phyloP scores from a whole-genome alignment of 2,888 invertebrate genomes.

The Platerodrilus igneus region DNA sequence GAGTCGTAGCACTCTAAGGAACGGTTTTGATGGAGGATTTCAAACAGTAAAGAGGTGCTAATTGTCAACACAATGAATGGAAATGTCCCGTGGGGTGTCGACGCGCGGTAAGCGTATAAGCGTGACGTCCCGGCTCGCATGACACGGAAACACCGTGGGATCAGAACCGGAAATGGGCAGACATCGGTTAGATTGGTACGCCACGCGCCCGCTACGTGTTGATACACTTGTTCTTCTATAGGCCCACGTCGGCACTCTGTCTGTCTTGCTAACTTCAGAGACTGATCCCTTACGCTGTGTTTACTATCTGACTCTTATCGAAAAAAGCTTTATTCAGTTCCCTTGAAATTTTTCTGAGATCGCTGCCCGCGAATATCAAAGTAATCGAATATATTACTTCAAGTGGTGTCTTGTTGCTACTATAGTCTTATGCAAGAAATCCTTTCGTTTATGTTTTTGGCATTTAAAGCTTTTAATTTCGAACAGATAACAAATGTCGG shows the following conservation, averaged over 20 bases:
- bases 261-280: constrained; percentile 27
- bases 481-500: no score
- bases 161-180: constrained; percentile 43
- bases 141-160: constrained; percentile 41
- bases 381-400: constrained; percentile 13
- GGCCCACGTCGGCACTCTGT: constrained; percentile 24
- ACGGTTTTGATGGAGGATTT: constrained; percentile 13
- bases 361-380: constrained; percentile 12
- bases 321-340: constrained; percentile 35
- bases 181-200: constrained; percentile 44
- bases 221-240: constrained; percentile 38
- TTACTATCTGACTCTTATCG: constrained; percentile 33
- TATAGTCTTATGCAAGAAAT: no score
- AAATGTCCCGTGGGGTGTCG: constrained; percentile 38
- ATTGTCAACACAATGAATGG: constrained; percentile 38
- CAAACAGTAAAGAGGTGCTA: constrained; percentile 30
- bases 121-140: constrained; percentile 40
- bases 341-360: constrained; percentile 31
- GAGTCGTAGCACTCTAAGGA: neutral
- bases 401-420: no score
- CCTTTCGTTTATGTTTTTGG: no score
- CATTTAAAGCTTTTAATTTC: no score
- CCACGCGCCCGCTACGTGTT: constrained; percentile 43
- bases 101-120: constrained; percentile 34
- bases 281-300: constrained; percentile 41